Evolutionary conservation across 1,140 invertebrate genomes (phyloP).

Genomic region (Drosophila virilis): DNA sequence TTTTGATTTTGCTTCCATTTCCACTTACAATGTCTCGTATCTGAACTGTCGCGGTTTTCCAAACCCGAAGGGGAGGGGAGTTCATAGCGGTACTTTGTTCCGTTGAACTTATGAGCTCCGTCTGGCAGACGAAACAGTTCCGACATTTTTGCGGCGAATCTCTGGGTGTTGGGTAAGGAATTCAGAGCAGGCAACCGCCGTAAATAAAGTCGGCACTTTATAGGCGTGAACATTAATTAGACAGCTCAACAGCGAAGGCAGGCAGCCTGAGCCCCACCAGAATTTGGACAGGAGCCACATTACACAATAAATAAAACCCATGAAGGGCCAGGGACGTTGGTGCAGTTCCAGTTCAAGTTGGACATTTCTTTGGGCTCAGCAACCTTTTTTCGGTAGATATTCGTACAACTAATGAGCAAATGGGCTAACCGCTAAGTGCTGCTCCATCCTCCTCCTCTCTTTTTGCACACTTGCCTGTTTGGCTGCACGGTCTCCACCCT

Average conservation of each 20-base stretch:
- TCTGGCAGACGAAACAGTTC: slow-evolving; percentile 26
- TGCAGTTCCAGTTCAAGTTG: neutral
- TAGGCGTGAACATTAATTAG: slow-evolving; percentile 78
- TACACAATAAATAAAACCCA: slow-evolving; percentile 66
- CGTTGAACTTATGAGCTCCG: slow-evolving; percentile 60
- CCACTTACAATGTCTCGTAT: slow-evolving; percentile 23
- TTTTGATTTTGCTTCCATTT: slow-evolving; percentile 72
- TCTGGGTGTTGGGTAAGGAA: neutral
- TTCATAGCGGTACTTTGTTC: slow-evolving; percentile 67
- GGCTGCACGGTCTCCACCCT: slow-evolving; percentile 27
- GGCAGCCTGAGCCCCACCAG: slow-evolving; percentile 6
- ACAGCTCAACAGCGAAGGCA: slow-evolving; percentile 37
- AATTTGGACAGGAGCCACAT: slow-evolving; percentile 36
- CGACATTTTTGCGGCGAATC: slow-evolving; percentile 59
- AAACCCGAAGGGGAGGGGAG: slow-evolving; percentile 4
- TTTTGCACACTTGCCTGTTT: neutral
- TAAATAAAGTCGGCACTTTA: slow-evolving; percentile 73
- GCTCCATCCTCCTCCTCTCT: neutral
- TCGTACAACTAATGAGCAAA: slow-evolving; percentile 49
- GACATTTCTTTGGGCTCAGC: neutral
- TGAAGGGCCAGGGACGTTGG: slow-evolving; percentile 42
- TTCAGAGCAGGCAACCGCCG: slow-evolving; percentile 53
- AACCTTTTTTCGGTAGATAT: slow-evolving; percentile 30
- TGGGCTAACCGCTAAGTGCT: slow-evolving; percentile 12
- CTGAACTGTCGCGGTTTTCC: slow-evolving; percentile 49